phyloP scores from a whole-genome alignment of 2,888 invertebrate species.

The Pollenia angustigena region DNA sequence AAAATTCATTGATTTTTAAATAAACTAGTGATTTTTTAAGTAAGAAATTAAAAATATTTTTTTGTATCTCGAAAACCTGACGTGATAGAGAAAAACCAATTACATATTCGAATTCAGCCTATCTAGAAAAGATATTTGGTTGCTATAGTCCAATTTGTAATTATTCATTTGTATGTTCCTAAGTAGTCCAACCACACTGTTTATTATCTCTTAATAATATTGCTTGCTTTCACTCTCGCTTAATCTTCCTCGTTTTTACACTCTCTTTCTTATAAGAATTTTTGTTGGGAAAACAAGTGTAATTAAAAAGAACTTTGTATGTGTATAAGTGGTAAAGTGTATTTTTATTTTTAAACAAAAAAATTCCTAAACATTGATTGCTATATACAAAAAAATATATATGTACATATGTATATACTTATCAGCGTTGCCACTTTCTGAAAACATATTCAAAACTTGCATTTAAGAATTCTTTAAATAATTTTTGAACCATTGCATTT shows the following conservation, averaged over 20 bases:
- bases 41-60: no score
- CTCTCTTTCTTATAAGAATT: constrained; percentile 13
- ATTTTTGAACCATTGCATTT: no score
- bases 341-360: constrained; percentile 54
- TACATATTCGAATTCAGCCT: no score
- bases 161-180: background rate
- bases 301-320: constrained; percentile 17
- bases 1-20: no score
- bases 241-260: background rate
- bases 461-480: no score
- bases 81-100: no score
- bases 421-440: no score
- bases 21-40: no score
- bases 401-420: background rate
- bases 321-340: constrained; percentile 35
- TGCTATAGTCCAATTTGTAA: no score
- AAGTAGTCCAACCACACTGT: background rate
- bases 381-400: constrained; percentile 3
- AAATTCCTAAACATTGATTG: constrained; percentile 21
- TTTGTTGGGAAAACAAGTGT: constrained; percentile 13
- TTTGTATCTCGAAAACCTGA: no score
- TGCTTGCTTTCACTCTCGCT: constrained; percentile 23
- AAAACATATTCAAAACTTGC: no score
- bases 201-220: background rate
- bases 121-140: no score